Conservation (phyloP, 2,888 invertebrate genomes). For the Noctuana brunneofusca region DNA sequence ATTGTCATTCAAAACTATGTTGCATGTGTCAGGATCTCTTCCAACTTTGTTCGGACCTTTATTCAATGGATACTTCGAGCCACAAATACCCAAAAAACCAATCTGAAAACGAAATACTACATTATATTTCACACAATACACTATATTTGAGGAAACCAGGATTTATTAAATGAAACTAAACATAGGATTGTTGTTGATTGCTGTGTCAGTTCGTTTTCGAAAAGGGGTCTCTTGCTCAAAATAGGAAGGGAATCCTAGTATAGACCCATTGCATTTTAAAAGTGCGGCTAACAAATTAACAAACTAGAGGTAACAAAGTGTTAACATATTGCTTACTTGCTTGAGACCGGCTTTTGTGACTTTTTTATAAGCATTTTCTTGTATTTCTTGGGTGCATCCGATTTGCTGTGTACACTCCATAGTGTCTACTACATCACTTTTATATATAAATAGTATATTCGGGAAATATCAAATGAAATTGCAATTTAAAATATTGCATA, state of each 20-base stretch:
- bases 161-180: too few relatives aligned
- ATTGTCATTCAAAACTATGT: constrained; percentile 63
- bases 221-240: too few relatives aligned
- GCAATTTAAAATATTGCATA: not conserved
- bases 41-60: constrained; percentile 74
- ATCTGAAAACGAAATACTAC: too few relatives aligned
- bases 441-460: not conserved
- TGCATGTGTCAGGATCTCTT: constrained; percentile 67
- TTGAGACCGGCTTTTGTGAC: constrained; percentile 51
- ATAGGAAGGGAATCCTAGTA: too few relatives aligned
- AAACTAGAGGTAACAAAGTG: not conserved
- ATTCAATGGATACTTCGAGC: constrained; percentile 63
- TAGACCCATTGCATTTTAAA: too few relatives aligned
- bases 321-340: constrained; percentile 53
- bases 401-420: constrained; percentile 74
- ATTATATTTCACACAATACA: too few relatives aligned
- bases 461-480: not conserved
- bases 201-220: too few relatives aligned
- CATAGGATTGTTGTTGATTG: too few relatives aligned
- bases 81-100: constrained; percentile 72
- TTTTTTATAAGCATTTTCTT: constrained; percentile 34
- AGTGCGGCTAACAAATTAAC: too few relatives aligned
- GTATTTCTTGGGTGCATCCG: constrained; percentile 64
- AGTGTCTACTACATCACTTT: constrained; percentile 29
- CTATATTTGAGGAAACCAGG: too few relatives aligned